phyloP scores from a whole-genome alignment of 2,113 vertebrate genomes.

The Tautogolabrus adspersus region DNA sequence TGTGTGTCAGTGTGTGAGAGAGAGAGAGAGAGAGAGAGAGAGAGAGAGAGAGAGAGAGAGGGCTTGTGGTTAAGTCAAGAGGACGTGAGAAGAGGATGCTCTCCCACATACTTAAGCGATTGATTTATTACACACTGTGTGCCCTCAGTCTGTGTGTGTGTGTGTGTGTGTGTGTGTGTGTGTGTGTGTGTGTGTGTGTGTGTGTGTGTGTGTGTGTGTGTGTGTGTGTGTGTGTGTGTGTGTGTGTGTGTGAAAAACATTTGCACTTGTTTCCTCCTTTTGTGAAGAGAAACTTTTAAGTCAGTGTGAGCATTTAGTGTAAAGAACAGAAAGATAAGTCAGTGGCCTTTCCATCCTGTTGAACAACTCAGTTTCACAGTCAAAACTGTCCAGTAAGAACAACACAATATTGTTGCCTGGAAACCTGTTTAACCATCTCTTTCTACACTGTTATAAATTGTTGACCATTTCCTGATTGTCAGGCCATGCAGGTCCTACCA shows the following conservation, averaged over 20 bases:
- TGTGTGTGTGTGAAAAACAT: constrained; percentile 36
- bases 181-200: constrained; percentile 27
- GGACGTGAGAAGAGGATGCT: constrained; percentile 68
- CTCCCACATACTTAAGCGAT: constrained; percentile 52
- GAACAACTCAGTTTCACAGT: no score
- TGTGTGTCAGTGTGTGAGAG: constrained; percentile 13
- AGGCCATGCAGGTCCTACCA: no score
- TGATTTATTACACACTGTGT: constrained; percentile 69
- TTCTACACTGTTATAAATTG: no score
- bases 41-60: constrained; percentile 18
- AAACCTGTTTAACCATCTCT: no score
- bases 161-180: constrained; percentile 30
- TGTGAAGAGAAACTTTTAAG: constrained; percentile 18
- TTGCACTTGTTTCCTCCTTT: constrained; percentile 19
- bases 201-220: constrained; percentile 32
- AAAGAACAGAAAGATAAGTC: no score
- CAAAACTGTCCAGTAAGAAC: no score
- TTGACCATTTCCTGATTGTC: no score
- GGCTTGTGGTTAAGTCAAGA: constrained; percentile 57
- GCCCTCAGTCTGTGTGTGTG: constrained; percentile 36
- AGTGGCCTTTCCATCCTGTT: no score
- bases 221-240: constrained; percentile 28
- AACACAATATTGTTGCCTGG: no score
- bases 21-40: constrained; percentile 1
- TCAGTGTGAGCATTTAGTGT: constrained; percentile 3